Evolutionary conservation across 2,888 invertebrate species (phyloP).

Genomic region (Galerucella pusilla): DNA sequence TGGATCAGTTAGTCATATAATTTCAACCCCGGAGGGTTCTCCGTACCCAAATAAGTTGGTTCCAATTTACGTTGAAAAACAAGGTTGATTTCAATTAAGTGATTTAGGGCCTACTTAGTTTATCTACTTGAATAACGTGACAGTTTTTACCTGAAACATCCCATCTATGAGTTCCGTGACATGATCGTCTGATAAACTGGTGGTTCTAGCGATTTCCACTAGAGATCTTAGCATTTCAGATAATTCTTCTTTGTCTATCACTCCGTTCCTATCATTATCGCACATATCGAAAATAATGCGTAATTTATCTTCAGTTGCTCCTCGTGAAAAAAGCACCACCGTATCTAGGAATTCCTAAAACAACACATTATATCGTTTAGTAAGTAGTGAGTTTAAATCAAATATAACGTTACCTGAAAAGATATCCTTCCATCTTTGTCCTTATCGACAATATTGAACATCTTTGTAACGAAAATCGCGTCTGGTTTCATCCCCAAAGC

Average conservation of each 20-base stretch:
- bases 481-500: constrained; percentile 95
- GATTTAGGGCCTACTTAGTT: too few species aligned
- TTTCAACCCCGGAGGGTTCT: too few species aligned
- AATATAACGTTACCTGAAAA: constrained; percentile 76
- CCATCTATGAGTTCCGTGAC: constrained; percentile 94
- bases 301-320: constrained; percentile 92
- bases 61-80: too few species aligned
- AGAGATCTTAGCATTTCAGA: constrained; percentile 93
- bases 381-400: neutral
- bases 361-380: neutral
- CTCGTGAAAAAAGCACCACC: constrained; percentile 90
- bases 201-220: constrained; percentile 93
- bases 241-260: constrained; percentile 92
- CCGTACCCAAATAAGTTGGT: too few species aligned
- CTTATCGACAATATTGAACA: constrained; percentile 98
- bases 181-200: constrained; percentile 88
- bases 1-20: too few species aligned
- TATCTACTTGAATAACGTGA: constrained; percentile 30
- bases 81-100: too few species aligned
- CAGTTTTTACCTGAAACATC: constrained; percentile 81
- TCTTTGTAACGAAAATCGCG: constrained; percentile 94
- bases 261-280: constrained; percentile 93
- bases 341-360: constrained; percentile 91
- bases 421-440: constrained; percentile 93
- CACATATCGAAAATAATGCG: constrained; percentile 98